Conservation (phyloP, 1,140 invertebrate genomes). For the Heterodera carotae region DNA sequence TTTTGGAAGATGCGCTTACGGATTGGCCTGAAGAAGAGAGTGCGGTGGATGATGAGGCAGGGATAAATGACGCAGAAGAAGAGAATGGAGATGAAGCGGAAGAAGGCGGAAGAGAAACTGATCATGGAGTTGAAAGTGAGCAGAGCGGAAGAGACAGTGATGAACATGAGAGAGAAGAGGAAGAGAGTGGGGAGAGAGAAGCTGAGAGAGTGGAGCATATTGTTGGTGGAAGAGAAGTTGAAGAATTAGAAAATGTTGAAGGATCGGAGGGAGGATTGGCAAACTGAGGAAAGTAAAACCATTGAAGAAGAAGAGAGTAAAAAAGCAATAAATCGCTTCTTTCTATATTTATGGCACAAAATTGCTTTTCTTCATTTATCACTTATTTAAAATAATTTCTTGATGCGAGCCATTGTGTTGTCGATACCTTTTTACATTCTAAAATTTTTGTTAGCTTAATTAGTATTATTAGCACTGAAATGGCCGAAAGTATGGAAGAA, state of each 20-base stretch:
- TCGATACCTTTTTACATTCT: not conserved
- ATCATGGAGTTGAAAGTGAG: not conserved
- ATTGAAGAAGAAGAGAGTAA: not conserved
- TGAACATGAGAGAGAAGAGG: not conserved
- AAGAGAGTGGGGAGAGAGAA: not conserved
- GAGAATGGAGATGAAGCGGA: not conserved
- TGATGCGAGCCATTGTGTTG: too few relatives aligned
- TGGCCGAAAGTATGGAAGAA: slow-evolving; percentile 17
- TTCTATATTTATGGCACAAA: too few relatives aligned
- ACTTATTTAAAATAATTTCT: too few relatives aligned
- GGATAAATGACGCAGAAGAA: not conserved
- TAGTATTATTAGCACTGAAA: too few relatives aligned
- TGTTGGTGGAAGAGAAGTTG: not conserved
- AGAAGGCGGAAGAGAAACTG: not conserved
- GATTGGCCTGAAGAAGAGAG: slow-evolving; percentile 33
- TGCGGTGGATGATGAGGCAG: not conserved
- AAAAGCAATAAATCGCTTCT: not conserved
- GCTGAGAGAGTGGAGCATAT: not conserved
- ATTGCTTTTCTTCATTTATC: too few relatives aligned
- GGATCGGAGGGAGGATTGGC: not conserved
- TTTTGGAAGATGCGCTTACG: slow-evolving; percentile 26
- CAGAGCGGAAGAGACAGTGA: not conserved
- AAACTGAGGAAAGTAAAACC: too few relatives aligned
- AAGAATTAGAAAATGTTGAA: not conserved
- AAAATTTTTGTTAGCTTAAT: not conserved